Conservation (phyloP, 2,797 vertebrate species). For the Limnodromus scolopaceus region DNA sequence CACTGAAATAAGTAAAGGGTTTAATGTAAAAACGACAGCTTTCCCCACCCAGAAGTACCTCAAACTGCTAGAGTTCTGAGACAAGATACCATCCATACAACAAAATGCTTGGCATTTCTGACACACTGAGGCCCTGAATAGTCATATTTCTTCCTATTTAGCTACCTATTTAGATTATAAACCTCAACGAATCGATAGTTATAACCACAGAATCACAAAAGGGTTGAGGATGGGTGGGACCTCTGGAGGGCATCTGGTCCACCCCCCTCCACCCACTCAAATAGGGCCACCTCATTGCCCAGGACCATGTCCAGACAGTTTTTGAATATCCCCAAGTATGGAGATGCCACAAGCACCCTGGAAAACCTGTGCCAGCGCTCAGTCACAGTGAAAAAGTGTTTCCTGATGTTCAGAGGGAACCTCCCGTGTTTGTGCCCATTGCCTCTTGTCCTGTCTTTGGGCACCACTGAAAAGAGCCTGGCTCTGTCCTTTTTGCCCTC, state of each 20-base stretch:
- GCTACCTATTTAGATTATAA: neutral
- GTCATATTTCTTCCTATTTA: neutral
- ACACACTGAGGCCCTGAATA: neutral
- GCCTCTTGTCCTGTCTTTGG: neutral
- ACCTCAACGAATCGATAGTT: neutral
- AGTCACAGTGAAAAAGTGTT: neutral
- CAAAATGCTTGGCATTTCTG: neutral
- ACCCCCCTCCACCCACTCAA: neutral
- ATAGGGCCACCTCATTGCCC: neutral
- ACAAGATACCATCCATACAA: neutral
- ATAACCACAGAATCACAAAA: neutral
- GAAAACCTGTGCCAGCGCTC: neutral
- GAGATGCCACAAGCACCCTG: fast-evolving
- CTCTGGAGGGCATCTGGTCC: neutral
- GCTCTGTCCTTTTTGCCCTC: neutral
- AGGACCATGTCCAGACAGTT: neutral
- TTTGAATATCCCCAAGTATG: neutral
- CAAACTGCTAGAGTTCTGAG: neutral
- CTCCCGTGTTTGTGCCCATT: neutral
- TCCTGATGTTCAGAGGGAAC: neutral
- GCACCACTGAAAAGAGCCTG: neutral
- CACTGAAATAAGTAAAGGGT: neutral
- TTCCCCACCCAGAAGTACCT: neutral
- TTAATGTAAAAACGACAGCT: neutral
- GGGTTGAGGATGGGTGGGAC: neutral